Base-by-base conservation (phyloP, 2,113 vertebrate species). In the Oryzias melastigma region DNA sequence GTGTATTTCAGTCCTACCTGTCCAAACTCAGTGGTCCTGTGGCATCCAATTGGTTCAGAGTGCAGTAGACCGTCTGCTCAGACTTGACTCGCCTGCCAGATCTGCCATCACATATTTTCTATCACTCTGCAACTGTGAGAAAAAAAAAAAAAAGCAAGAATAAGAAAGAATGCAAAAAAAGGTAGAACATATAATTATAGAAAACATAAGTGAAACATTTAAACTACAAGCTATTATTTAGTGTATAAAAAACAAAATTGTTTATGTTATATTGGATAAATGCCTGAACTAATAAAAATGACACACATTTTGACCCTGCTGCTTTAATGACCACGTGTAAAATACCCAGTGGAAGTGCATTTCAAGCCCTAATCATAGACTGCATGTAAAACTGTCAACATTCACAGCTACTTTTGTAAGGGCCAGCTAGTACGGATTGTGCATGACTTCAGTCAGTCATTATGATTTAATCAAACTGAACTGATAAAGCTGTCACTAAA, bases 21-120 rank as follows among this genome's bases (percentile, higher is more conserved):
- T 75, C 58, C 49, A 46, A 3, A 53, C 40, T 70, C 12, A 25
- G 42, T 48, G 0, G 64, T 45, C 8, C 15, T 35, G 62, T 57
- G 47, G 63, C 58, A 61, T 73, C 61, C 52, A 56, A 69, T 61
- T 27, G 56, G 50, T 70, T 88, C 71, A 88, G 66, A 65, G 66
- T 75, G 68, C 54, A 48, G 65, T 68, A 65, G 72, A 71, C 35
- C 19, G 57, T 68, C 68, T 58, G 53, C 68, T 75, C 56, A 62
- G 68, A 59, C 68, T 68, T 51, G 52, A 80, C 64, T 69, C 58
- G 54, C 50, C 61, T 22, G 67, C 50, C 29, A 53, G 59, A 47
- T 40, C 67, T 57, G 78, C 78, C 84, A 86, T 87, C 78, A 75
- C 70, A 73, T 69, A 48, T 54, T 68, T 27, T 54, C 59, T 53